phyloP scores from a whole-genome alignment of 2,797 vertebrate species.

The Gymnothorax javanicus region DNA sequence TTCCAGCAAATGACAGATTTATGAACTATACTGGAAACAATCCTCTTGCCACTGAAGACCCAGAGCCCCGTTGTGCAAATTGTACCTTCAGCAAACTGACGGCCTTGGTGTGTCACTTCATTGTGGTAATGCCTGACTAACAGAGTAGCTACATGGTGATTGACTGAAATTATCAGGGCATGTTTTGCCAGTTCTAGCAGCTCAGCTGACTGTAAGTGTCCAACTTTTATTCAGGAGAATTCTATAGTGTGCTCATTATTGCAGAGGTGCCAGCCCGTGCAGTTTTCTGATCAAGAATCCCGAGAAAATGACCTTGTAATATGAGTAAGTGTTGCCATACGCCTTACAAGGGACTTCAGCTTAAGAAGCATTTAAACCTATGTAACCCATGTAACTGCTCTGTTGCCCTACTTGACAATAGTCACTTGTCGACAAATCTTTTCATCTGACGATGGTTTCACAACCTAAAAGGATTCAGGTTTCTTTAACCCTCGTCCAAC shows the following conservation, averaged over 20 bases:
- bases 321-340: not conserved
- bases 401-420: no score
- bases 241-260: not conserved
- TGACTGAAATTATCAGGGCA: not conserved
- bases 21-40: not conserved
- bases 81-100: not conserved
- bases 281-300: not conserved
- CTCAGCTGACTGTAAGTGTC: not conserved
- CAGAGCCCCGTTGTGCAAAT: not conserved
- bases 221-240: no score
- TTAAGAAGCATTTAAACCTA: not conserved
- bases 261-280: not conserved
- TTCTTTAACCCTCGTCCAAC: no score
- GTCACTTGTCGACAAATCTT: no score
- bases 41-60: not conserved
- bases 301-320: not conserved
- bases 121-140: not conserved
- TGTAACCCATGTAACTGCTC: not conserved
- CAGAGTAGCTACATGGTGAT: conserved; percentile 2
- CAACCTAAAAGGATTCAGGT: no score
- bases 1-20: not conserved
- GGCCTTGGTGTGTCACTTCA: not conserved
- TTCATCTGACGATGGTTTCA: no score
- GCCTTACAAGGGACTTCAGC: not conserved
- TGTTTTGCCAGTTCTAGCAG: not conserved